Conservation (phyloP, 2,797 vertebrate species). For the Anableps anableps region DNA sequence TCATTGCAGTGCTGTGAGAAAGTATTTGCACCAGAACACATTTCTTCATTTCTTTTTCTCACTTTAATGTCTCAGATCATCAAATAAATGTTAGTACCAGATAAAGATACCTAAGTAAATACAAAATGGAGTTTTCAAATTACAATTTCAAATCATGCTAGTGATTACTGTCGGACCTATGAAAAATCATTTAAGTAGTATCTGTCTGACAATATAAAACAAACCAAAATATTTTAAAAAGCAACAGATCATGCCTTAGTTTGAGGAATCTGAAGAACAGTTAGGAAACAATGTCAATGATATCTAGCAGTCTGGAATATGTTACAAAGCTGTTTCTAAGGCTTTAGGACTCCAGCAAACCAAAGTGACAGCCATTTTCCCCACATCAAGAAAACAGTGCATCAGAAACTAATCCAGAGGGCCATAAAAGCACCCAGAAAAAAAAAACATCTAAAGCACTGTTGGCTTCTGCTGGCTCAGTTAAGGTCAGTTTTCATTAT, state of each 20-base stretch:
- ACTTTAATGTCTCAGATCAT: background rate
- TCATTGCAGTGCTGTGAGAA: background rate
- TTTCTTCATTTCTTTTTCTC: background rate
- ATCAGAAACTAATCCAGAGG: background rate
- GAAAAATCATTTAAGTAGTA: background rate
- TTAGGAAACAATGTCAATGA: background rate
- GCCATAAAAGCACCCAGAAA: too few species aligned
- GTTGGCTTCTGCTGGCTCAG: too few species aligned
- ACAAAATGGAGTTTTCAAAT: background rate
- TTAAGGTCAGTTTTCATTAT: too few species aligned
- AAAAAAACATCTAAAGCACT: too few species aligned
- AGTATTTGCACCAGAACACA: background rate
- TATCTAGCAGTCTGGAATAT: background rate
- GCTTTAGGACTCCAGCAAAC: background rate
- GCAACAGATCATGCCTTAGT: background rate
- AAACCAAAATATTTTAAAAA: background rate
- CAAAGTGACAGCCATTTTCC: background rate
- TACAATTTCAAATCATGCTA: background rate
- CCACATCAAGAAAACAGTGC: background rate
- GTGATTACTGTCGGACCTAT: background rate
- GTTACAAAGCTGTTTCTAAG: background rate
- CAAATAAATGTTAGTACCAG: background rate
- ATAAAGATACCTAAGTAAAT: background rate
- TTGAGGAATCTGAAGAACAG: background rate
- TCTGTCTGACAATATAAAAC: background rate